Conservation (phyloP, 2,888 invertebrate species). For the Caenorhabditis sulstoni region DNA sequence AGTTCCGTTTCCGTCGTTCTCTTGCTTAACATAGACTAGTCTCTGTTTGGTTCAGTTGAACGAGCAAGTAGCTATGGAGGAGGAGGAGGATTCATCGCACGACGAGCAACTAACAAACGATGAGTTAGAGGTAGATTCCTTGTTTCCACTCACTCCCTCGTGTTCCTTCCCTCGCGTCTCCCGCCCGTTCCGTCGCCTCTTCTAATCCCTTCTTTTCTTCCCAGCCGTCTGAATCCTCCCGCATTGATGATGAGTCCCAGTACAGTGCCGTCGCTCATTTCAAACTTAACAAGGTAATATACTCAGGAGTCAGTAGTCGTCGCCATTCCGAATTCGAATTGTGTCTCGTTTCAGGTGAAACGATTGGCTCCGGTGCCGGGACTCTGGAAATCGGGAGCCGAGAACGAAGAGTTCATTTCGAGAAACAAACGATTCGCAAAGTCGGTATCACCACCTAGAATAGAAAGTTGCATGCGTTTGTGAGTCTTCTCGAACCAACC, state of each 20-base stretch:
- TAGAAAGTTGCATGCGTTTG: conserved; percentile 57
- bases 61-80: too few relatives aligned
- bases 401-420: conserved; percentile 71
- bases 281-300: conserved; percentile 67
- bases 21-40: conserved; percentile 36
- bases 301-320: too few relatives aligned
- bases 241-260: conserved; percentile 74
- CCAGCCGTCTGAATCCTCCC: conserved; percentile 53
- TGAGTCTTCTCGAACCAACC: conserved; percentile 18
- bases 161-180: conserved; percentile 12
- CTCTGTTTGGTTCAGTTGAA: conserved; percentile 32
- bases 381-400: conserved; percentile 68
- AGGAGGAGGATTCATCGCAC: conserved; percentile 36
- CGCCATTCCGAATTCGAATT: background rate
- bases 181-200: background rate
- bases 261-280: conserved; percentile 77
- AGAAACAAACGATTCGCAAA: conserved; percentile 71
- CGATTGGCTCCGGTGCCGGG: conserved; percentile 70
- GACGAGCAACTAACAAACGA: conserved; percentile 44
- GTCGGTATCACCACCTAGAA: conserved; percentile 56
- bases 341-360: conserved; percentile 20
- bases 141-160: conserved; percentile 5
- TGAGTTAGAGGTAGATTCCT: conserved; percentile 41
- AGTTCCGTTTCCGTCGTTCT: conserved; percentile 29
- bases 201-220: conserved; percentile 13